Conservation (phyloP, 2,113 vertebrate species). For the Megaceryle maxima region DNA sequence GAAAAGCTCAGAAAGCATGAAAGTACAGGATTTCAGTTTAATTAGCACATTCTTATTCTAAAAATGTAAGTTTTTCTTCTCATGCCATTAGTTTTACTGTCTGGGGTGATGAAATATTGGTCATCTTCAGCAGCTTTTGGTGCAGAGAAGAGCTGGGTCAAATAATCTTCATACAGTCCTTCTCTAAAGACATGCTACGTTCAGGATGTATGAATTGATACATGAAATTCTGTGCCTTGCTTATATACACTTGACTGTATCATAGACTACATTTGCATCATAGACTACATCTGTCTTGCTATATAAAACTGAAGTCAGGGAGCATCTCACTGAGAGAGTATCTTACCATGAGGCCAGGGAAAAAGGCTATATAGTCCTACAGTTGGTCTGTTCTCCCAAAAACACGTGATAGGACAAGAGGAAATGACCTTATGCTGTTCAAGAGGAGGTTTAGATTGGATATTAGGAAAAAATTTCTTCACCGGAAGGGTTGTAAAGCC, state of each 20-base stretch:
- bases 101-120: background rate
- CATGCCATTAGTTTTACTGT: background rate
- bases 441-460: background rate
- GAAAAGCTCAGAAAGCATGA: background rate
- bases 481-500: background rate
- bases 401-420: background rate
- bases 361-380: background rate
- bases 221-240: background rate
- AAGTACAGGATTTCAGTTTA: background rate
- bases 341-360: background rate
- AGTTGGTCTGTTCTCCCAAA: background rate
- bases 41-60: background rate
- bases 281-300: background rate
- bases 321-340: background rate
- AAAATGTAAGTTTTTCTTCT: background rate
- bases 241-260: background rate
- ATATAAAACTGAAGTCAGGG: background rate
- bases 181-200: background rate
- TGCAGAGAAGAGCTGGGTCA: background rate
- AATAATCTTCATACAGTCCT: background rate
- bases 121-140: background rate
- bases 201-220: background rate
- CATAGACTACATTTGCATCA: background rate
- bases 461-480: background rate
- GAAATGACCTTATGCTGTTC: background rate